These are phyloP conservation scores for Alligator mississippiensis DNA, from an alignment of 2,113 vertebrate genomes.

Conservation along the genomic window DNA sequence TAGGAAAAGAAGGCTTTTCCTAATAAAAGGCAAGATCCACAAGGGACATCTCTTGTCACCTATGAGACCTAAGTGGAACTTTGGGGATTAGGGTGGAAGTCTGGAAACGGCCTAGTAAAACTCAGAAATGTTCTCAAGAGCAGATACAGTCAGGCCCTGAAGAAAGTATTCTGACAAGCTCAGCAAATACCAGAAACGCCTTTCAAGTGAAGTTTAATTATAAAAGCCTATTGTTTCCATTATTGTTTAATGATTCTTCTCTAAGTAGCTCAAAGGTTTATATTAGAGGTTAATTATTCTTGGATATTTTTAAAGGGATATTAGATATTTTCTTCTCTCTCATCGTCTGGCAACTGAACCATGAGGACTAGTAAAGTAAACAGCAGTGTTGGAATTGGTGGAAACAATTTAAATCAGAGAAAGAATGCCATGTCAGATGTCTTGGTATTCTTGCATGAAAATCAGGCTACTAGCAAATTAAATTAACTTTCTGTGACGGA, in stretches of 20 bases:
- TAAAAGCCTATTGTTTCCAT: constrained; percentile 46
- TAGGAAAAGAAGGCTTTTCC: neutral
- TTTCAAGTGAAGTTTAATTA: constrained; percentile 61
- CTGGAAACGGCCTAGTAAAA: neutral
- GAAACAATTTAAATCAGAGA: constrained; percentile 31
- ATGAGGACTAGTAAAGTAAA: constrained; percentile 23
- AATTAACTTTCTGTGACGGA: constrained; percentile 44
- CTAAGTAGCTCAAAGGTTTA: constrained; percentile 43
- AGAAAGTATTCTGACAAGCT: constrained; percentile 16
- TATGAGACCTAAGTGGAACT: neutral
- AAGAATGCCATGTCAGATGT: neutral
- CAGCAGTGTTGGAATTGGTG: neutral
- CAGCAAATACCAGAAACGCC: constrained; percentile 47
- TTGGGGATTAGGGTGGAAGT: neutral
- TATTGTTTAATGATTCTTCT: constrained; percentile 54
- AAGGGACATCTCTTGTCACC: constrained; percentile 5
- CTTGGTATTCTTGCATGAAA: neutral
- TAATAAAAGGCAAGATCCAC: neutral
- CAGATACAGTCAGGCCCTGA: neutral
- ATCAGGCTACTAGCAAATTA: constrained; percentile 50
- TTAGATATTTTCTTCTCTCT: neutral
- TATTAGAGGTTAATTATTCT: constrained; percentile 59
- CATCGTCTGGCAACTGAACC: constrained; percentile 19
- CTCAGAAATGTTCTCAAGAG: neutral
- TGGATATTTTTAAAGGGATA: constrained; percentile 48